Evolutionary conservation across 2,888 invertebrate species (phyloP).

Genomic region (Drosophila hawaiiensis): DNA sequence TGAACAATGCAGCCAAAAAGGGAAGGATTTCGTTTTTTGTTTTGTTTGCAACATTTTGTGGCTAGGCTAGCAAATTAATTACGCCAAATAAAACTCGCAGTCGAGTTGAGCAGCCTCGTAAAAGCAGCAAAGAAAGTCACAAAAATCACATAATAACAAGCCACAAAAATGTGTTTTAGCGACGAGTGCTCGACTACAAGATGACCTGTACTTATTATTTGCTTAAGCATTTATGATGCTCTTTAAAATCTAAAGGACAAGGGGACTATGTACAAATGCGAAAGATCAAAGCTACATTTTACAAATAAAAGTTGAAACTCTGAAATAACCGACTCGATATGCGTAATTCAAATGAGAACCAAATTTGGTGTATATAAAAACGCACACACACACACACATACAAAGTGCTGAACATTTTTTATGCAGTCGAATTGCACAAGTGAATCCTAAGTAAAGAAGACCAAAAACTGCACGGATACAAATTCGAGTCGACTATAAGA

Average conservation of each 20-base stretch:
- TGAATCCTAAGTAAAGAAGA: slow-evolving; percentile 75
- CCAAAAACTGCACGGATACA: slow-evolving; percentile 57
- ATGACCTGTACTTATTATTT: background rate
- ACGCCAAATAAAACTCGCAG: slow-evolving; percentile 42
- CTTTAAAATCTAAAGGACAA: background rate
- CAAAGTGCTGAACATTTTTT: slow-evolving; percentile 54
- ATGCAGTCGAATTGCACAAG: slow-evolving; percentile 46
- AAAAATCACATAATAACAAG: slow-evolving; percentile 41
- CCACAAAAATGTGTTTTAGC: background rate
- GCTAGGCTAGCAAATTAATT: slow-evolving; percentile 61
- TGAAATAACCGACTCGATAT: background rate
- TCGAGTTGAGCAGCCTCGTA: slow-evolving; percentile 36
- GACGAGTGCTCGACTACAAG: slow-evolving; percentile 1
- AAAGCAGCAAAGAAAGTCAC: slow-evolving; percentile 52
- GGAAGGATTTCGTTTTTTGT: slow-evolving; percentile 42
- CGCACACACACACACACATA: slow-evolving; percentile 35
- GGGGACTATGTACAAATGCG: background rate
- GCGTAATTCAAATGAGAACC: background rate
- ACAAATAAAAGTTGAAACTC: background rate
- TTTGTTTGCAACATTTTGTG: slow-evolving; percentile 37
- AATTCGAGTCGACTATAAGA: slow-evolving; percentile 24
- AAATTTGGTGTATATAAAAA: slow-evolving; percentile 8
- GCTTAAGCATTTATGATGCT: background rate
- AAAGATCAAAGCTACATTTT: background rate
- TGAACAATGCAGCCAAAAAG: slow-evolving; percentile 51